Evolutionary conservation across 2,888 invertebrate genomes (phyloP), one percentile per base, ranked within the genome.

Genomic region (Yponomeuta evonymella): DNA sequence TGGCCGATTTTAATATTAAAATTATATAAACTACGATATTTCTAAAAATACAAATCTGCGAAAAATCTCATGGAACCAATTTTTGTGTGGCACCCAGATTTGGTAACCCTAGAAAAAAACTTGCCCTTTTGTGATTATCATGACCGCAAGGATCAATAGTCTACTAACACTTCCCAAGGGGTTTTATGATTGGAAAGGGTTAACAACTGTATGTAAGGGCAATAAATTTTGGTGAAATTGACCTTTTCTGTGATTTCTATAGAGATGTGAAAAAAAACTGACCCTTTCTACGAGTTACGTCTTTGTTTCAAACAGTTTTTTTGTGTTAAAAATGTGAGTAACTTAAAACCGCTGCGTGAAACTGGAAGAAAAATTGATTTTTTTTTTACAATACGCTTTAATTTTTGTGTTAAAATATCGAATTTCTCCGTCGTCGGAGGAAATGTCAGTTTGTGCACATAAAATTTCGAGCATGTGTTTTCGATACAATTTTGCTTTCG

Each of bases 331-430:
- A 67, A 67, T 11, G 11, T 1, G 36, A 10, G 67, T 67, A 67
- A 67, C 67, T n/a, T 67, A 51, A 69, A 48, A 51, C 48, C 68
- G 68, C 48, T 51, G 68, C 6, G 48, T n/a, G n/a, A 67, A 67
- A 43, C 43, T 67, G 67, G 12, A 67, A 67, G 43, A 67, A 67
- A 67, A 48, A 15, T 64, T 63, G 30, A 23, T 23, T 23, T 68
- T 36, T 43, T 69, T 66, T 58, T 69, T 70, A 70, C 71, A 72
- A 70, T 72, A 68, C 74, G 69, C 72, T 62, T 58, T 70, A 63
- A 58, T 70, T 70, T 58, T 63, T 30, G 70, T 63, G 33, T 33
- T 43, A 43, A 65, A 70, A 23, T 65, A 63, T 70, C 64, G 70
- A 66, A 29, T 64, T 65, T 70, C 70, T 29, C 62, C 33, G 58